These are phyloP conservation scores for Nemopilema nomurai DNA, from an alignment of 30 jellyfish, hydroid and myxozoan species.

Conservation along the genomic window DNA sequence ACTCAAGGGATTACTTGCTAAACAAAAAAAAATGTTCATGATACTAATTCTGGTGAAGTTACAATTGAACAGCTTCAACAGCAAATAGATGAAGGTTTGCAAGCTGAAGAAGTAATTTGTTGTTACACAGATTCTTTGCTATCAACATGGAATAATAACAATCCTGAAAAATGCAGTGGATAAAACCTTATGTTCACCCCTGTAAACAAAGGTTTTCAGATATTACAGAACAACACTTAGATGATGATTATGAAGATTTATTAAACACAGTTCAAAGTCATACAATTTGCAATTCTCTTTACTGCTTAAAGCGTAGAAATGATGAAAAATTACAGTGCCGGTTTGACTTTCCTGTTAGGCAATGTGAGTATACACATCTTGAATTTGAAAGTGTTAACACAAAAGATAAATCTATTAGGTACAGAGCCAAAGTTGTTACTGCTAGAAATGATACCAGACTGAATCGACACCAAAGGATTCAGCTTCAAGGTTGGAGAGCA, in stretches of 20 bases:
- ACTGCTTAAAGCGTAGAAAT: conserved; percentile 40
- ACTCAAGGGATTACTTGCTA: conserved; percentile 48
- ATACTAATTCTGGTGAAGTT: not conserved
- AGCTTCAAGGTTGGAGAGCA: conserved; percentile 68
- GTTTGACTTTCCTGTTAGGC: conserved; percentile 45
- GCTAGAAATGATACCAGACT: conserved; percentile 56
- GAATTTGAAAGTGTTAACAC: conserved; percentile 23
- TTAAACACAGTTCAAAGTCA: conserved; percentile 54
- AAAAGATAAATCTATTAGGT: conserved; percentile 3
- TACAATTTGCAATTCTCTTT: conserved; percentile 57
- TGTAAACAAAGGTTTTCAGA: conserved; percentile 22
- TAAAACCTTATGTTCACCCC: conserved; percentile 59
- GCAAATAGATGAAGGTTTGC: conserved; percentile 29
- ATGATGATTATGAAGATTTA: conserved; percentile 46
- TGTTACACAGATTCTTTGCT: conserved; percentile 45
- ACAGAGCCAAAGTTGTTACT: conserved; percentile 49
- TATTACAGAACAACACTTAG: conserved; percentile 4
- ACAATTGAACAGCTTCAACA: conserved; percentile 1
- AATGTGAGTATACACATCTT: conserved; percentile 23
- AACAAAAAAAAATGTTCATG: not conserved
- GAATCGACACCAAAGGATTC: conserved; percentile 64
- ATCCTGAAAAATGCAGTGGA: conserved; percentile 30
- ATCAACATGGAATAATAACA: conserved; percentile 17
- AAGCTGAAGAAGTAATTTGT: conserved; percentile 35
- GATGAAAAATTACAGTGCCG: conserved; percentile 40